Conservation (phyloP, 2,888 invertebrate genomes). For the Melolontha melolontha region DNA sequence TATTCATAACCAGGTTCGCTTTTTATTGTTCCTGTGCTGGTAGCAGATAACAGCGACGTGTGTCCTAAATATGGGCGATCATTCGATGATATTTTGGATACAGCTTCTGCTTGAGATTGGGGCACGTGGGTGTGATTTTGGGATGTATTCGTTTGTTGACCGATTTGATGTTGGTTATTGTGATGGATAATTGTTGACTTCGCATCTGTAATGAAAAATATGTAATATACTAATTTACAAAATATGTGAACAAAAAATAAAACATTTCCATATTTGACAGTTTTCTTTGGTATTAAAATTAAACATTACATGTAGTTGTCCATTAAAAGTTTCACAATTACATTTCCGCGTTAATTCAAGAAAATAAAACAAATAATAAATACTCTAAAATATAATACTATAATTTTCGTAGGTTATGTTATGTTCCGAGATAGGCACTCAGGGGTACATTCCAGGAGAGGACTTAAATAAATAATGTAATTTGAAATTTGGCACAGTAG, state of each 20-base stretch:
- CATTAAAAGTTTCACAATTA: no score
- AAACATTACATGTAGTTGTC: no score
- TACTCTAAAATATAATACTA: no score
- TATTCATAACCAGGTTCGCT: conserved; percentile 65
- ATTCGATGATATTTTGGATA: conserved; percentile 49
- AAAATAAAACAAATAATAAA: no score
- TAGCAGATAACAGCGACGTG: conserved; percentile 69
- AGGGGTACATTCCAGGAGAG: no score
- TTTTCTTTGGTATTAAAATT: no score
- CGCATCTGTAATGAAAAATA: conserved; percentile 56
- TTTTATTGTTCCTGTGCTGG: conserved; percentile 63
- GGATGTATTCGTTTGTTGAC: conserved; percentile 41
- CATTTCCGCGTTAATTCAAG: no score
- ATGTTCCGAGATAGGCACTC: no score
- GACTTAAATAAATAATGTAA: no score
- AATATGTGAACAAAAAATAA: background rate
- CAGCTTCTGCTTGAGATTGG: conserved; percentile 41
- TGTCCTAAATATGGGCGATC: conserved; percentile 70
- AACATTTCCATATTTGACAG: background rate
- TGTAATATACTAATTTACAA: background rate
- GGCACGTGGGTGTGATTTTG: conserved; percentile 44
- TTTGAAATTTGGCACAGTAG: no score
- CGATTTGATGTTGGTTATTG: conserved; percentile 48
- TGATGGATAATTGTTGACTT: conserved; percentile 56
- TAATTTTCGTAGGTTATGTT: no score